These are phyloP conservation scores for Drosophila kohkoa DNA, from an alignment of 1,140 invertebrate genomes.

Conservation along the genomic window DNA sequence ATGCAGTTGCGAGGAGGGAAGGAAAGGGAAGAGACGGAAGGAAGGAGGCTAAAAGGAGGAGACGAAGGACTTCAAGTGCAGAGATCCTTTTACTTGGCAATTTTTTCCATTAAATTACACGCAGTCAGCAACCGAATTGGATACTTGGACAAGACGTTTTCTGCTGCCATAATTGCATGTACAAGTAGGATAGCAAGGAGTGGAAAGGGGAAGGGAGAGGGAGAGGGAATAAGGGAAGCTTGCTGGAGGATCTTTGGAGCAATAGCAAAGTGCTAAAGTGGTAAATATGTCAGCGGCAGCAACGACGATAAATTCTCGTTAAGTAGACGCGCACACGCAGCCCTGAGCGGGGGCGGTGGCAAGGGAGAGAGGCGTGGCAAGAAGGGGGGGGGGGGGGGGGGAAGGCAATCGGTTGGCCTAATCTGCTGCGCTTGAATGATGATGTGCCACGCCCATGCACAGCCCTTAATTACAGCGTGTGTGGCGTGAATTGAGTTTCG, in stretches of 20 bases:
- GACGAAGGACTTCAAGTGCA: slow-evolving; percentile 39
- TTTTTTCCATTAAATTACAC: slow-evolving; percentile 80
- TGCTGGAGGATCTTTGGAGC: slow-evolving; percentile 18
- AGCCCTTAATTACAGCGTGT: slow-evolving; percentile 79
- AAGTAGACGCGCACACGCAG: slow-evolving; percentile 81
- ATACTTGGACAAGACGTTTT: slow-evolving; percentile 49
- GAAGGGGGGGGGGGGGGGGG: neutral
- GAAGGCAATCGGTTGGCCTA: slow-evolving; percentile 72
- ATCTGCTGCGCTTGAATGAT: slow-evolving; percentile 80
- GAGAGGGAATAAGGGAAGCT: too few relatives aligned
- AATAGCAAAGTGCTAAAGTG: slow-evolving; percentile 70
- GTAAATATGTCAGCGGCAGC: slow-evolving; percentile 82
- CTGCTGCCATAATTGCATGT: slow-evolving; percentile 54
- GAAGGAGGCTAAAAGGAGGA: neutral
- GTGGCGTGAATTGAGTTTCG: slow-evolving; percentile 47
- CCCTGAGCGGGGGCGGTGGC: slow-evolving; percentile 15
- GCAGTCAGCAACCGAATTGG: slow-evolving; percentile 45
- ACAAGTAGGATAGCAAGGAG: neutral
- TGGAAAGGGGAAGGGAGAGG: neutral
- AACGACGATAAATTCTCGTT: slow-evolving; percentile 76
- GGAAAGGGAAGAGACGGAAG: neutral
- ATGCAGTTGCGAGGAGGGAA: slow-evolving; percentile 10
- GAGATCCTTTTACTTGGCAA: slow-evolving; percentile 36
- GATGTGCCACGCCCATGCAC: slow-evolving; percentile 73
- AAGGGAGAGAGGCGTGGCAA: neutral